Evolutionary conservation across 2,888 invertebrate species (phyloP).

Genomic region (Volucella zonaria): DNA sequence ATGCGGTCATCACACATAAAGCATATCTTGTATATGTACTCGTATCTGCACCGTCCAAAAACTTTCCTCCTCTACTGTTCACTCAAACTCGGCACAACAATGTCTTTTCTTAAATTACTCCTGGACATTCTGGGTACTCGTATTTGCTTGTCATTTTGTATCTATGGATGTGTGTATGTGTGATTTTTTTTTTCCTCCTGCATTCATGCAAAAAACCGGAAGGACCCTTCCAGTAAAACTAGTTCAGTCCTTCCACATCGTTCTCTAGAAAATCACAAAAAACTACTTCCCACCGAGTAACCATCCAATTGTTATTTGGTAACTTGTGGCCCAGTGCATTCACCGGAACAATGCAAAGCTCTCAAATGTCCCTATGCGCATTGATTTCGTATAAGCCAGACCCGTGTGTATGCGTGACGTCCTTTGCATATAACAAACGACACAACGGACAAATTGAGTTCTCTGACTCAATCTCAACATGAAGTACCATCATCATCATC

Average conservation of each 20-base stretch:
- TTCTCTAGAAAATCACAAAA: slow-evolving; percentile 44
- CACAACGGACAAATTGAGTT: slow-evolving; percentile 61
- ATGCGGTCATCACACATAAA: too few species aligned
- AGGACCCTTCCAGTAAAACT: slow-evolving; percentile 11
- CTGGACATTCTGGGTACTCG: not conserved
- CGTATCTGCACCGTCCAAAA: too few species aligned
- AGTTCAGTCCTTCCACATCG: slow-evolving; percentile 51
- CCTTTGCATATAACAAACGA: slow-evolving; percentile 44
- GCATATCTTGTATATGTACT: too few species aligned
- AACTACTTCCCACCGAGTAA: not conserved
- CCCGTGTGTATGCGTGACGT: slow-evolving; percentile 38
- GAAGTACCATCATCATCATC: slow-evolving; percentile 61
- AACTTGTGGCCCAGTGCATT: slow-evolving; percentile 45
- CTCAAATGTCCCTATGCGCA: slow-evolving; percentile 36
- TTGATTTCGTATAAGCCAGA: not conserved
- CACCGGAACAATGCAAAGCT: slow-evolving; percentile 57
- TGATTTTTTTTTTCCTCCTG: slow-evolving; percentile 10
- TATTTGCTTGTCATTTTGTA: not conserved
- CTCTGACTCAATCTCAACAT: slow-evolving; percentile 43
- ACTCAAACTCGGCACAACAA: not conserved
- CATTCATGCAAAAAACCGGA: slow-evolving; percentile 42
- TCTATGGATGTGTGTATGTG: not conserved
- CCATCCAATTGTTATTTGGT: slow-evolving; percentile 38
- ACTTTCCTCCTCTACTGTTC: slow-evolving; percentile 12
- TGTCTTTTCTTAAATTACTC: slow-evolving; percentile 34